Conservation (phyloP, 2,113 vertebrate genomes). For the Dunckerocampus dactyliophorus region DNA sequence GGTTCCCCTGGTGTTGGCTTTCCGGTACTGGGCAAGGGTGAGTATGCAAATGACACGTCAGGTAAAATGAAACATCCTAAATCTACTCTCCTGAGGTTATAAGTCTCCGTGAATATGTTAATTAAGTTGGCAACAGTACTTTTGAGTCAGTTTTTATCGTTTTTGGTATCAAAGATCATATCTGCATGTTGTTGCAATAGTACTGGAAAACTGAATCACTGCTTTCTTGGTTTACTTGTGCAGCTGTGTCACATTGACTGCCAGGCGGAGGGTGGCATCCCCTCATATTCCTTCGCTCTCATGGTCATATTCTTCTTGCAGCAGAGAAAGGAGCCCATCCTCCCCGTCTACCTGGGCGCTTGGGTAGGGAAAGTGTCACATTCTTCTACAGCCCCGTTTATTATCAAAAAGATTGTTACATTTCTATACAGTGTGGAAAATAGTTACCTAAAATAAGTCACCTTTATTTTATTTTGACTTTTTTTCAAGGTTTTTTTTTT, state of each 20-base stretch:
- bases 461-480: too few species aligned
- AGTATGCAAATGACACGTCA: conserved; percentile 31
- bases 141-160: too few species aligned
- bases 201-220: background rate
- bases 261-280: conserved; percentile 94
- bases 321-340: conserved; percentile 87
- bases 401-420: background rate
- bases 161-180: too few species aligned
- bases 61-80: background rate
- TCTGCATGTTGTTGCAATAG: background rate
- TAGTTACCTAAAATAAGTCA: background rate
- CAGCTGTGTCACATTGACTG: conserved; percentile 96
- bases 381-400: background rate
- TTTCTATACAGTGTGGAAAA: too few species aligned
- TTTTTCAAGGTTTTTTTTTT: too few species aligned
- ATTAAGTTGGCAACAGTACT: background rate
- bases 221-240: conserved; percentile 10
- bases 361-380: conserved; percentile 75
- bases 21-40: conserved; percentile 96
- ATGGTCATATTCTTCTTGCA: conserved; percentile 99
- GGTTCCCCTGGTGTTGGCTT: conserved; percentile 89
- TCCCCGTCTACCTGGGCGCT: conserved; percentile 88
- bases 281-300: conserved; percentile 95
- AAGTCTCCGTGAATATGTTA: background rate
- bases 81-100: background rate